A percentile compares a stretch with the other conserved stretches of the same genome.
Conservation (phyloP, 2,888 invertebrate genomes). For the Aphodius granarius region DNA sequence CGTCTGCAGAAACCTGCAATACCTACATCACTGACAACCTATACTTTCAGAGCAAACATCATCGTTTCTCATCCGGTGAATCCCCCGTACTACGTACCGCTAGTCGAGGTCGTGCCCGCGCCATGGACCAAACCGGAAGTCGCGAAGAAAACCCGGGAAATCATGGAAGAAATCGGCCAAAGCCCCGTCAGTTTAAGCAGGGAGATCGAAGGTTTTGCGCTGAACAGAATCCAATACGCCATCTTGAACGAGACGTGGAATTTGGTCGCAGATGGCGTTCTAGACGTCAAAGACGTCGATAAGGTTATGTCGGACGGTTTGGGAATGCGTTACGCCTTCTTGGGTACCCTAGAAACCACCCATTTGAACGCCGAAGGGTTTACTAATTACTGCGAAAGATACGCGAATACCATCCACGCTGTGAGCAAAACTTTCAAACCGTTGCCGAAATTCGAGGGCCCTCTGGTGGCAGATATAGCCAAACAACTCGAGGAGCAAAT, state of each 20-base stretch:
- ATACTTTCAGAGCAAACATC: conserved; percentile 57
- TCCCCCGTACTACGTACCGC: conserved; percentile 93
- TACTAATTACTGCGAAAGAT: conserved; percentile 64
- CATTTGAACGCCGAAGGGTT: conserved; percentile 93
- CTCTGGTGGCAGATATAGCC: conserved; percentile 66
- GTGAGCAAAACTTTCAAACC: conserved; percentile 76
- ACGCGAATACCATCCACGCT: conserved; percentile 61
- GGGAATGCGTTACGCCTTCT: conserved; percentile 93
- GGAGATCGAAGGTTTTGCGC: conserved; percentile 90
- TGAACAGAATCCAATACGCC: conserved; percentile 95
- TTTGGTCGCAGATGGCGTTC: conserved; percentile 79
- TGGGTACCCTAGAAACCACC: conserved; percentile 91
- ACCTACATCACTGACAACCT: background rate
- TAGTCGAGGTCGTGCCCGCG: conserved; percentile 93
- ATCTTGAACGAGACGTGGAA: conserved; percentile 92
- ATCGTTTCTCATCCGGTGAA: conserved; percentile 94
- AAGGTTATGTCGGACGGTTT: conserved; percentile 93
- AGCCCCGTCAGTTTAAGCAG: conserved; percentile 82
- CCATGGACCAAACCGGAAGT: conserved; percentile 88
- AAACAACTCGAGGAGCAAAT: conserved; percentile 73
- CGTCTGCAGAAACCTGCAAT: conserved; percentile 11
- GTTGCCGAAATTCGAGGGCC: conserved; percentile 72
- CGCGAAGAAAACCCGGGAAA: conserved; percentile 69
- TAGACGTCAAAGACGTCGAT: conserved; percentile 87
- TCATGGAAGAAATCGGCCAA: conserved; percentile 90